Evolutionary conservation across 1,140 invertebrate genomes (phyloP), one percentile per base, ranked within the genome.

Genomic region (Panulirus ornatus): DNA sequence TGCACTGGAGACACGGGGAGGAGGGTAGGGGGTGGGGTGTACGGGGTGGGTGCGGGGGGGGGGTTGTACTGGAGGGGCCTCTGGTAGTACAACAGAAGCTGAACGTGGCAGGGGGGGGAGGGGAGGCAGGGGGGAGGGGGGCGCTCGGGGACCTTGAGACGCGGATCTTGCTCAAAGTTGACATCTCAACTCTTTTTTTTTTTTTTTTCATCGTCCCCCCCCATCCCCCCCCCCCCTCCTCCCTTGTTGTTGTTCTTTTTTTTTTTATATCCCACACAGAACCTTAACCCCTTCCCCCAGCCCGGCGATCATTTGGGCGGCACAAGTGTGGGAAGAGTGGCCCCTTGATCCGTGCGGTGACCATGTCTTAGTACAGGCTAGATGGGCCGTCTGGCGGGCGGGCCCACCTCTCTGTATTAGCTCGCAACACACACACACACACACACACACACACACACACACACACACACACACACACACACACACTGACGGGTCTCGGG

Each of bases 141-240:
- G 70, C 38, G 36, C 27, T 2, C 40, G 36, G 27, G 19, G 73
- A 76, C 73, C 73, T 76, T 76, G 73, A 76, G 73, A 76, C 73
- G n/a, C 73, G 73, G 73, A 76, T 81, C 78, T 51, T 75, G 16
- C 40, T 16, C 34, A 19, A 42, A 16, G 73, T 42, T 27, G 22
- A n/a, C 40, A 38, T 76, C 27, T 42, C 19, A 38, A 6, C 44
- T 16, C 76, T 47, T 42, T 27, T n/a, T 22, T 22, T 79, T 22
- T 76, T 22, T 38, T 38, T 42, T 40, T 42, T 40, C 73, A 40
- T 22, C 40, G 11, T 76, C 40, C 27, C 51, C 34, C 5, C 34
- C 47, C 6, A 42, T 34, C 47, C 34, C 34, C 51, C 34, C n/a
- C 11, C 34, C 30, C 78, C 30, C 27, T 58, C 34, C 47, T 30